These are phyloP conservation scores for Cheilosia soror DNA, from an alignment of 2,888 invertebrate species.

Conservation along the genomic window DNA sequence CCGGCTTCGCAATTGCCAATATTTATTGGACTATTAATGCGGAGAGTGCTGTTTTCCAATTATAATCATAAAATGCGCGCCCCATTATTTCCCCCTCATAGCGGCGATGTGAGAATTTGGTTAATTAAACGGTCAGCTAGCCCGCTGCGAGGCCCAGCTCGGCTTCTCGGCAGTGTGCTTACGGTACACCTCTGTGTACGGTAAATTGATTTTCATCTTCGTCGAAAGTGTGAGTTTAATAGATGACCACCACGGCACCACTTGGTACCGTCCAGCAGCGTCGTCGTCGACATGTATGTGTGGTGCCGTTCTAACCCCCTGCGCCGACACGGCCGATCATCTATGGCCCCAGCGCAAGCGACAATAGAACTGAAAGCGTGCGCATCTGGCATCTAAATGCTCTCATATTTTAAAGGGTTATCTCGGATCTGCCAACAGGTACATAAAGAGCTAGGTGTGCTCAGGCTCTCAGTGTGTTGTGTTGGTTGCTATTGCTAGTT, in stretches of 20 bases:
- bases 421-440: conserved; percentile 75
- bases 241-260: conserved; percentile 56
- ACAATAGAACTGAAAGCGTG: conserved; percentile 74
- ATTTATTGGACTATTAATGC: conserved; percentile 73
- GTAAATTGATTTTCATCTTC: conserved; percentile 74
- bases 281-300: background rate
- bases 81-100: conserved; percentile 33
- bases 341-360: conserved; percentile 31
- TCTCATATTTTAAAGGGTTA: conserved; percentile 75
- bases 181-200: conserved; percentile 70
- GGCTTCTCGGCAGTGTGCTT: conserved; percentile 16
- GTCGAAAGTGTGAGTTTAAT: conserved; percentile 75
- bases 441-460: conserved; percentile 75
- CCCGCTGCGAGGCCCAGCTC: conserved; percentile 59
- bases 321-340: background rate
- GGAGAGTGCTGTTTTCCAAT: conserved; percentile 74
- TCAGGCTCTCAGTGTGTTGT: conserved; percentile 1
- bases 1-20: conserved; percentile 52
- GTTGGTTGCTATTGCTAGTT: conserved; percentile 47
- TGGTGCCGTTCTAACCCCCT: conserved; percentile 34
- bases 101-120: conserved; percentile 72
- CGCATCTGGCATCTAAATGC: conserved; percentile 76
- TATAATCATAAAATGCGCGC: conserved; percentile 74
- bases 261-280: conserved; percentile 14
- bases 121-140: conserved; percentile 74